These are phyloP conservation scores for Chrysemys picta DNA, from an alignment of 2,113 vertebrate genomes.

Conservation along the genomic window DNA sequence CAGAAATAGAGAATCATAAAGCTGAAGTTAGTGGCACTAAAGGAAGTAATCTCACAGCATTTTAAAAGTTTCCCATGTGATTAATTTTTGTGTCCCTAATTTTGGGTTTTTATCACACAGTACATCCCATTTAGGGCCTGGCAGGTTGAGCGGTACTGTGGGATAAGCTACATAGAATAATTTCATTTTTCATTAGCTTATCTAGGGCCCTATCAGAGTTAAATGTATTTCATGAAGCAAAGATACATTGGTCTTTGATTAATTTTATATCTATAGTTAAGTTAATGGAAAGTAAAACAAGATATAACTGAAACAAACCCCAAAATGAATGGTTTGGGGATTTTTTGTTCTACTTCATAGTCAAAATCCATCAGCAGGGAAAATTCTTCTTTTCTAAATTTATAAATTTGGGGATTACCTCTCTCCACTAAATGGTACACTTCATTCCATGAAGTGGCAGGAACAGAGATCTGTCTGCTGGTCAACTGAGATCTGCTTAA, in stretches of 20 bases:
- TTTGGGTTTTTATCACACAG: accelerated
- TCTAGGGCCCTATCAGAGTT: accelerated
- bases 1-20: not conserved
- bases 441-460: not conserved
- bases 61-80: not conserved
- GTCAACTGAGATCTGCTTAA: not conserved
- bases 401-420: accelerated
- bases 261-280: not conserved
- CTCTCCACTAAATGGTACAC: not conserved
- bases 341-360: not conserved
- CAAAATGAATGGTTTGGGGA: not conserved
- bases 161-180: accelerated
- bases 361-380: not conserved
- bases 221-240: not conserved
- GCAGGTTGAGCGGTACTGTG: not conserved
- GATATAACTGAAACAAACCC: not conserved
- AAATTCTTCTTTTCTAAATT: accelerated
- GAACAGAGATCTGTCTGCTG: not conserved
- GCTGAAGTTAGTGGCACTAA: not conserved
- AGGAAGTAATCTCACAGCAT: not conserved
- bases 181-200: not conserved
- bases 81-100: not conserved
- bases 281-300: not conserved
- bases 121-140: not conserved
- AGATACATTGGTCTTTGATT: not conserved